Evolutionary conservation across 2,888 invertebrate genomes (phyloP).

Genomic region (Pilophorus perplexus): DNA sequence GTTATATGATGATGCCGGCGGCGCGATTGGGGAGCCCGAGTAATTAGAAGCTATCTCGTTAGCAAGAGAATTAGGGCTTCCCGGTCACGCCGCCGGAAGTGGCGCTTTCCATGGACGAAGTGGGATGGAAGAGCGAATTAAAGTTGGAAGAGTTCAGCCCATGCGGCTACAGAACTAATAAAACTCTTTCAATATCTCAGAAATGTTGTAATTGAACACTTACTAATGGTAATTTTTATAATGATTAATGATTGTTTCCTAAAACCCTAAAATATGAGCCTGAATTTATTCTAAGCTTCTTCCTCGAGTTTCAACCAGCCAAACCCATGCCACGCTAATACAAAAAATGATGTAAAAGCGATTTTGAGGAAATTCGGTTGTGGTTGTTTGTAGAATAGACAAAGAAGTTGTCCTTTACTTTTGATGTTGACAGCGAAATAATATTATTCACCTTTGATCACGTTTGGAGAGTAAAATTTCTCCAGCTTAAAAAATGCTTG

Average conservation of each 20-base stretch:
- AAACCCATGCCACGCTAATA: constrained; percentile 57
- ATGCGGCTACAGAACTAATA: too few relatives aligned
- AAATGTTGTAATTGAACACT: too few relatives aligned
- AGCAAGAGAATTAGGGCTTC: too few relatives aligned
- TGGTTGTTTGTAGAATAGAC: constrained; percentile 60
- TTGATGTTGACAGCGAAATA: constrained; percentile 65
- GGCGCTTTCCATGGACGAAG: too few relatives aligned
- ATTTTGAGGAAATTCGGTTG: constrained; percentile 63
- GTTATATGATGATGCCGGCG: too few relatives aligned
- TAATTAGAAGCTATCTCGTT: too few relatives aligned
- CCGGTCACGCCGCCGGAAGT: too few relatives aligned
- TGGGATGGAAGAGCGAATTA: too few relatives aligned
- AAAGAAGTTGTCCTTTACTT: constrained; percentile 60
- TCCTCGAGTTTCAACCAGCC: constrained; percentile 67
- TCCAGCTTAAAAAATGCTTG: constrained; percentile 59
- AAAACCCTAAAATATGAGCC: constrained; percentile 51
- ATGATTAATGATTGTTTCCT: constrained; percentile 18
- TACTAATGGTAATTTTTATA: too few relatives aligned
- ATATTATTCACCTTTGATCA: constrained; percentile 63
- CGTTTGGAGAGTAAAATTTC: constrained; percentile 63
- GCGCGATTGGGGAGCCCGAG: too few relatives aligned
- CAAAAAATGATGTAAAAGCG: constrained; percentile 60
- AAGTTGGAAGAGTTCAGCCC: too few relatives aligned
- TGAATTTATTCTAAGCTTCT: constrained; percentile 69
- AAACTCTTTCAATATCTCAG: too few relatives aligned